Evolutionary conservation across 2,113 vertebrate genomes (phyloP), one percentile per base, ranked within the genome.

Genomic region (Columba janthina): DNA sequence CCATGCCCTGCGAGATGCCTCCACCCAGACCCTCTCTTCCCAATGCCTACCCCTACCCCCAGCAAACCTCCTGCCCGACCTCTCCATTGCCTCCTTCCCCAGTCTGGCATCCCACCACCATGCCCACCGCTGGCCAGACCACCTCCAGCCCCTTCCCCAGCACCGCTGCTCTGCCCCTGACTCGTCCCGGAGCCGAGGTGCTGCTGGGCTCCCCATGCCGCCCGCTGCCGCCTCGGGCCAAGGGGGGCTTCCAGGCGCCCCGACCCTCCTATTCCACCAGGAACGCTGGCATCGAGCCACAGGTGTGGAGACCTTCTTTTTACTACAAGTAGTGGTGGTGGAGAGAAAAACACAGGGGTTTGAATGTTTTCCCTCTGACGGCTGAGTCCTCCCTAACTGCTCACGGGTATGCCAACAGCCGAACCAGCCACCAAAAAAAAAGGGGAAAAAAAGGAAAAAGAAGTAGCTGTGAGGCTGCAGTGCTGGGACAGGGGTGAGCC

Each of bases 271-370:
- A 99, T 98, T 99, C 99, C 91, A 98, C 99, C 91, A 98, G 98
- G 97, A 99, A 98, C 14, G 98, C 98, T 10, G 99, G 99, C 75
- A 99, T 99, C 70, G 98, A 98, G 96, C 97, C 99, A 11, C 99
- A 99, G 99, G 99, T 99, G 99, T 99, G 99, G 99, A 99, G 98
- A 97, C 99, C 99, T 92, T 98, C 98, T 94, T 98, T 98, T 95
- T 99, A 98, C 88, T 98, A 98, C 97, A 99, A 99, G 96, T 97
- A 97, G 92, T 5, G 3, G 36, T 78, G 85, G 80, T 4, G 5
- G 83, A 90, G 80, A 84, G 80, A 62, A 84, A 78, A 62, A 46
- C 20, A 25, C 0, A 1, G 51, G 67, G 57, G 29, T 12, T 38
- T 15, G 51, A 46, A 46, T 46, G 93, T 79, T 77, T 73, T 88